Percentiles rank a stretch among this genome's conserved stretches.
Evolutionary conservation across 1,140 invertebrate genomes (phyloP).

Genomic region (Rhysida immarginata): DNA sequence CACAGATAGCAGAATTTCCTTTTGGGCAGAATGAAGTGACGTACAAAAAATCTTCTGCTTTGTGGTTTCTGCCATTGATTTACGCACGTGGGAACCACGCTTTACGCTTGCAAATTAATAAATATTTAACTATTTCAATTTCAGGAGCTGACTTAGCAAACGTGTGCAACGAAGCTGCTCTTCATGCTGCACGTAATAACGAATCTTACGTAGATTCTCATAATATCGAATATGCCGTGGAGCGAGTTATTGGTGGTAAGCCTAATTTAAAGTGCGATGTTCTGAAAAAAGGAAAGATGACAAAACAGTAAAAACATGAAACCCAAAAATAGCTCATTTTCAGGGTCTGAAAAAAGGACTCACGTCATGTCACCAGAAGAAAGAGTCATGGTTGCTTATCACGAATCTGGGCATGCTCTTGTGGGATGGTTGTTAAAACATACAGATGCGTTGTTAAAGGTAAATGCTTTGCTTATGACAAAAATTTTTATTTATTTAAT

Average conservation of each 20-base stretch:
- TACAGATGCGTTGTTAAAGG: slow-evolving; percentile 88
- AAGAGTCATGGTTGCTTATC: slow-evolving; percentile 66
- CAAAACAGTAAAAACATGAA: no score
- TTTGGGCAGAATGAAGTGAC: no score
- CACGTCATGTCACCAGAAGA: slow-evolving; percentile 32
- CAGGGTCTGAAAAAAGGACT: slow-evolving; percentile 31
- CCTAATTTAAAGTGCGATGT: no score
- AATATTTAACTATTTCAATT: no score
- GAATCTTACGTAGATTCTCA: slow-evolving; percentile 45
- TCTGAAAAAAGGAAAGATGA: no score
- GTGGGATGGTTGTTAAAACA: slow-evolving; percentile 88
- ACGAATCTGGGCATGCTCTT: slow-evolving; percentile 90
- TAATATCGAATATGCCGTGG: slow-evolving; percentile 77
- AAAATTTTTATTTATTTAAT: not conserved
- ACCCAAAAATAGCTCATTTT: no score
- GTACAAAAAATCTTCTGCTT: no score
- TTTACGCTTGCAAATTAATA: no score
- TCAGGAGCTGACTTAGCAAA: slow-evolving; percentile 83
- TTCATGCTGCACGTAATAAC: slow-evolving; percentile 65
- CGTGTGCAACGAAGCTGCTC: slow-evolving; percentile 83
- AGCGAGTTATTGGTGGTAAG: slow-evolving; percentile 71
- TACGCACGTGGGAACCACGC: no score
- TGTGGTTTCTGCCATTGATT: no score
- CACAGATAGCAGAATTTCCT: no score
- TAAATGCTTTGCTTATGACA: slow-evolving; percentile 30